A percentile compares a stretch with the other conserved stretches of the same genome.
Conservation (phyloP, 2,888 invertebrate genomes). For the Cremastinae sp. region DNA sequence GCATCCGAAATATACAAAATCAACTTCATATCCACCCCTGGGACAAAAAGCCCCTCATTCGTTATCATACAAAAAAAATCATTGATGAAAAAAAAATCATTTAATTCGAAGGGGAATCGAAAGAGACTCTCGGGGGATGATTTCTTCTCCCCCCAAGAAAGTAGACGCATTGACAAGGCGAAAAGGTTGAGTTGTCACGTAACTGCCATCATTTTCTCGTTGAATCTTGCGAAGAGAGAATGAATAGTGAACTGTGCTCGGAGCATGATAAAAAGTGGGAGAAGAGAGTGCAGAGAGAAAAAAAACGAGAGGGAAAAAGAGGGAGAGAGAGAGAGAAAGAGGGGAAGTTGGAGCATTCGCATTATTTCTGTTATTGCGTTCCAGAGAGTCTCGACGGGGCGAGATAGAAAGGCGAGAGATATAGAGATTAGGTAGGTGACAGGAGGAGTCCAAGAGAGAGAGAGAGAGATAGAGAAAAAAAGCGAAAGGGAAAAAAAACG, state of each 20-base stretch:
- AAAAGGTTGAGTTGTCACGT: slow-evolving; percentile 23
- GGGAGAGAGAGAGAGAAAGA: slow-evolving; percentile 3
- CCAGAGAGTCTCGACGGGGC: slow-evolving; percentile 12
- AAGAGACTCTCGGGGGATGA: background rate
- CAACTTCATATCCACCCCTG: too few species aligned
- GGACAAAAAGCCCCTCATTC: too few species aligned
- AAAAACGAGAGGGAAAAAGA: background rate
- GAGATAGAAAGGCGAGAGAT: slow-evolving; percentile 30
- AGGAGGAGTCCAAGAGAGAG: slow-evolving; percentile 18
- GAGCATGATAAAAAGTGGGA: slow-evolving; percentile 19
- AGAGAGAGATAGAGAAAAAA: slow-evolving; percentile 8
- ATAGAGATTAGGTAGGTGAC: slow-evolving; percentile 43
- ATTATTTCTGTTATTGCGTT: slow-evolving; percentile 56
- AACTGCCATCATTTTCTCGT: slow-evolving; percentile 25
- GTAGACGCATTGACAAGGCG: slow-evolving; percentile 4
- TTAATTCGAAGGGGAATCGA: too few species aligned
- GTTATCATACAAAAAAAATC: background rate
- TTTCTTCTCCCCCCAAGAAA: too few species aligned
- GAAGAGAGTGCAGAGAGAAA: background rate
- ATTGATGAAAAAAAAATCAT: background rate
- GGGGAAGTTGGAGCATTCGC: slow-evolving; percentile 28
- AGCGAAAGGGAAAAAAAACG: too few species aligned
- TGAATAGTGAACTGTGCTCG: slow-evolving; percentile 32
- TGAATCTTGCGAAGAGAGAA: slow-evolving; percentile 24
- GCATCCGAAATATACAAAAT: too few species aligned